Percentiles rank a stretch among this genome's conserved stretches.
Conservation (phyloP, 2,113 vertebrate species). For the Capricornis sumatraensis region DNA sequence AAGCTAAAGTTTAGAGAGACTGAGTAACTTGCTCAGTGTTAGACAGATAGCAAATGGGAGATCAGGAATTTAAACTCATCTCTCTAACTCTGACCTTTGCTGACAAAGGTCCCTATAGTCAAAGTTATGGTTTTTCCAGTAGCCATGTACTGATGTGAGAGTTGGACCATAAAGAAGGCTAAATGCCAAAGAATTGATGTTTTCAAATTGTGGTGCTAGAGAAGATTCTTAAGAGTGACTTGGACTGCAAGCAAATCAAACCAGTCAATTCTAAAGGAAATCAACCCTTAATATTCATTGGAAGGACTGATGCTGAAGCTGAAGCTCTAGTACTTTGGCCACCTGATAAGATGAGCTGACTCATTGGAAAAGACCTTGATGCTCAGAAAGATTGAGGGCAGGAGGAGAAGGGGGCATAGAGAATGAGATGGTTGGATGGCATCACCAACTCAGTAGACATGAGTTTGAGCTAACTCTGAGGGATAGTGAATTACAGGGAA, state of each 20-base stretch:
- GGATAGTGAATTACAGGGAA: neutral
- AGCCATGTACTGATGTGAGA: neutral
- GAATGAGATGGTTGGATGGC: neutral
- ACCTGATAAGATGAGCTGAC: neutral
- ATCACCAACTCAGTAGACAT: neutral
- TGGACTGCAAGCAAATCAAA: neutral
- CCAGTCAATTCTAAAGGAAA: neutral
- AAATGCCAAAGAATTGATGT: neutral
- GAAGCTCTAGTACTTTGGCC: neutral
- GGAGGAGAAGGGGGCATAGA: neutral
- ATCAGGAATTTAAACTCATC: neutral
- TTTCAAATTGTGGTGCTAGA: neutral
- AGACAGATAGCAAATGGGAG: neutral
- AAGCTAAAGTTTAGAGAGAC: neutral
- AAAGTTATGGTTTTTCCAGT: neutral
- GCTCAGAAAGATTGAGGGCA: neutral
- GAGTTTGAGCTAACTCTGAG: neutral
- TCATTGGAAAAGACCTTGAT: neutral
- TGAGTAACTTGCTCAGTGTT: neutral
- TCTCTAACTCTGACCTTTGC: neutral
- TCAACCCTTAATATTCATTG: neutral
- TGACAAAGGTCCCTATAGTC: neutral
- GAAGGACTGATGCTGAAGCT: neutral
- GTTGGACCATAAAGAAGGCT: neutral
- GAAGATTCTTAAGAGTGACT: neutral